These are phyloP conservation scores for Rhyzopertha dominica DNA, from an alignment of 1,140 invertebrate species.

Conservation along the genomic window DNA sequence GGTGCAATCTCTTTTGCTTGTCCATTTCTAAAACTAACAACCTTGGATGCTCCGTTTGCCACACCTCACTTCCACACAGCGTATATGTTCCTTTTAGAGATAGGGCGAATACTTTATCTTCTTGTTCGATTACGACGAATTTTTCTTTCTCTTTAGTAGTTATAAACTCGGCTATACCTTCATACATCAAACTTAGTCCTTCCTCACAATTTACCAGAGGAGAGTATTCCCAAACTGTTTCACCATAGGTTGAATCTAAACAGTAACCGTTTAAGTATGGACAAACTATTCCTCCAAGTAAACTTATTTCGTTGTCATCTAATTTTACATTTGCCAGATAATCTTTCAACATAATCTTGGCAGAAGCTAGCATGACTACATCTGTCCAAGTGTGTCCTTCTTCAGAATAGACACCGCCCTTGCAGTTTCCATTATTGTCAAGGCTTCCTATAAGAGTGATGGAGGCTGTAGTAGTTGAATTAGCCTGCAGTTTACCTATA, in stretches of 20 bases:
- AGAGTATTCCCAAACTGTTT: slow-evolving; percentile 7
- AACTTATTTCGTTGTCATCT: slow-evolving; percentile 10
- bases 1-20: no score
- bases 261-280: slow-evolving; percentile 12
- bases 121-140: slow-evolving; percentile 7
- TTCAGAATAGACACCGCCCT: slow-evolving; percentile 8
- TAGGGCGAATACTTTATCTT: slow-evolving; percentile 9
- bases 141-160: background rate
- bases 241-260: slow-evolving; percentile 8
- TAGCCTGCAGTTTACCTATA: slow-evolving; percentile 1
- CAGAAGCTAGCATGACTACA: slow-evolving; percentile 11
- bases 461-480: slow-evolving; percentile 4
- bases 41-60: slow-evolving; percentile 14
- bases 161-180: background rate
- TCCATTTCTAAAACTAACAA: no score
- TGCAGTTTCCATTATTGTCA: slow-evolving; percentile 6
- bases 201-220: background rate
- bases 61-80: slow-evolving; percentile 4
- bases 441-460: slow-evolving; percentile 4
- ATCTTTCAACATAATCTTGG: slow-evolving; percentile 7
- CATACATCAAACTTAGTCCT: background rate
- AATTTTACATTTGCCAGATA: slow-evolving; percentile 12
- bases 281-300: slow-evolving; percentile 11
- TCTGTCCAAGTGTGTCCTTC: slow-evolving; percentile 9
- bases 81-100: slow-evolving; percentile 1